Percentiles rank a stretch among this genome's conserved stretches.
These are phyloP conservation scores for Rotaria sp. DNA, from an alignment of 2,888 invertebrate genomes.

Conservation along the genomic window DNA sequence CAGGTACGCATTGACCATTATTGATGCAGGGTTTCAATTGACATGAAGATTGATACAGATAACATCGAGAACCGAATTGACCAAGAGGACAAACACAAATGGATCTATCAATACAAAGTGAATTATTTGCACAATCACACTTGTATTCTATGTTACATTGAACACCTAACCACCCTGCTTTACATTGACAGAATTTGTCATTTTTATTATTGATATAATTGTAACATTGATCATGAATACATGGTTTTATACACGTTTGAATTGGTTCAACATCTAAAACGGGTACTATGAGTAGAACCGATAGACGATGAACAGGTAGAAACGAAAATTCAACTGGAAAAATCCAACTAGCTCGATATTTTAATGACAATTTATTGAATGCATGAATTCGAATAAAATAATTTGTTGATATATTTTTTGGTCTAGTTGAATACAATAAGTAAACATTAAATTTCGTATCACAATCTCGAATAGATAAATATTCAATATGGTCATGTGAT, in stretches of 20 bases:
- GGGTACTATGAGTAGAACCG: not conserved
- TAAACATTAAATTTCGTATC: not conserved
- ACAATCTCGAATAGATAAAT: not conserved
- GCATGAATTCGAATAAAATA: not conserved
- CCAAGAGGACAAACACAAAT: not conserved
- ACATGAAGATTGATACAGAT: not conserved
- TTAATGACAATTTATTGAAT: not conserved
- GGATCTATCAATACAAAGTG: not conserved
- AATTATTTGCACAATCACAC: not conserved
- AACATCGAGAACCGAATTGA: not conserved
- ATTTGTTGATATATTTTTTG: not conserved
- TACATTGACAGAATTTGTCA: not conserved
- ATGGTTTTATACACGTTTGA: not conserved
- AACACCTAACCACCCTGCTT: not conserved
- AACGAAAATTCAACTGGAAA: not conserved
- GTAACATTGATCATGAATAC: not conserved
- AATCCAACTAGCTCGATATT: not conserved
- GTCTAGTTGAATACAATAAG: not conserved
- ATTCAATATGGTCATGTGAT: not conserved
- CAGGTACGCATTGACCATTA: not conserved
- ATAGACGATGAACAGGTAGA: not conserved
- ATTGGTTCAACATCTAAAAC: not conserved
- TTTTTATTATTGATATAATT: not conserved
- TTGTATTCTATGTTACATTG: not conserved
- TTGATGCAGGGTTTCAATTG: not conserved